Evolutionary conservation across 2,888 invertebrate genomes (phyloP).

Genomic region (Oegoconia quadripuncta): DNA sequence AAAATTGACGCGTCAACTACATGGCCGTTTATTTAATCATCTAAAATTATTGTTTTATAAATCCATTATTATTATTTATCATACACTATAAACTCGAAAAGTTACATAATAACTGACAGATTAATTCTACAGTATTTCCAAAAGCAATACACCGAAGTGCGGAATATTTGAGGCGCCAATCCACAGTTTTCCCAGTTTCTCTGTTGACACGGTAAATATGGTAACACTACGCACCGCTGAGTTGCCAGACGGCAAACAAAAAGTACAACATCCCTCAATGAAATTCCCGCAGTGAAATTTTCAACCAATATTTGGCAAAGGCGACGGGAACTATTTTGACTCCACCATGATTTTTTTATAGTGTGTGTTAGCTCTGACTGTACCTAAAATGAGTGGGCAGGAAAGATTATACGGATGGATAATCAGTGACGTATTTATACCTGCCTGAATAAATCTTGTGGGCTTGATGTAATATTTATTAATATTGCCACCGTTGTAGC

Average conservation of each 20-base stretch:
- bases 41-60: too few relatives aligned
- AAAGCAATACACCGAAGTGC: constrained; percentile 19
- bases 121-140: neutral
- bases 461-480: too few relatives aligned
- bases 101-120: neutral
- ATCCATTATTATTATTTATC: too few relatives aligned
- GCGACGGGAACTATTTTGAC: constrained; percentile 14
- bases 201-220: constrained; percentile 59
- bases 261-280: constrained; percentile 28
- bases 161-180: constrained; percentile 26
- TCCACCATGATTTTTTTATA: neutral
- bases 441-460: too few relatives aligned
- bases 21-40: too few relatives aligned
- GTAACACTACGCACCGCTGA: constrained; percentile 42
- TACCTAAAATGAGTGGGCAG: too few relatives aligned
- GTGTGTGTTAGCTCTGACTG: neutral
- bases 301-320: constrained; percentile 43
- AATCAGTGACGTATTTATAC: too few relatives aligned
- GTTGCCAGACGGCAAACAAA: constrained; percentile 55
- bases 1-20: too few relatives aligned
- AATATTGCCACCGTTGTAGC: too few relatives aligned
- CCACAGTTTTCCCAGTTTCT: constrained; percentile 43
- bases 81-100: too few relatives aligned
- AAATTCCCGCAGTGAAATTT: constrained; percentile 38
- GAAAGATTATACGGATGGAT: too few relatives aligned